Evolutionary conservation across 2,888 invertebrate species (phyloP), one percentile per base, ranked within the genome.

Genomic region (Temnothorax unifasciatus): DNA sequence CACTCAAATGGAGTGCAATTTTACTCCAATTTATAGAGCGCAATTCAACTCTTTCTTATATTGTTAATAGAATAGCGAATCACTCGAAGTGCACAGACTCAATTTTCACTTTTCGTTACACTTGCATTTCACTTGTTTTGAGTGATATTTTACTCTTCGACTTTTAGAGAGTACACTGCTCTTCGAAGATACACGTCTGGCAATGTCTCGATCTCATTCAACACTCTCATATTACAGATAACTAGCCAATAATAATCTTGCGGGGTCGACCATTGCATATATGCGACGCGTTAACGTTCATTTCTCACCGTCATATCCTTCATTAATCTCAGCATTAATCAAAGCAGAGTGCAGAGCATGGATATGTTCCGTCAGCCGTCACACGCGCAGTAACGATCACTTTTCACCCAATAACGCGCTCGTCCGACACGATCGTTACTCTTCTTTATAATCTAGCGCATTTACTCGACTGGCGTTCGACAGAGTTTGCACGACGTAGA

Each of bases 311-410:
- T 81, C 59, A 47, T 59, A 9, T 15, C 5, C 34, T 25, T 57
- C 59, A 47, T 71, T 59, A 73, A 73, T 73, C 79, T 57, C 21
- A 25, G 71, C 71, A 59, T 71, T 52, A 71, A 71, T 71, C 73
- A 81, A 81, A 73, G 25, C 38, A 15, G 47, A 41, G 38, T 21
- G 29, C 0, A 34, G 50, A 64, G 21, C 50, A 21, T 15, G 25
- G 47, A 25, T 18, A 25, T 15, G 50, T 63, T 50, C 50, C 38
- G 38, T 21, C 52, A 38, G 25, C 13, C 21, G 15, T 29, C 44
- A 44, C 21, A 18, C 71, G 71, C 73, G 13, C 47, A 47, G 73
- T 59, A 81, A 73, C 79, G 79, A 81, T 79, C 79, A 59, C 73
- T 81, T 81, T 73, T 59, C 79, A 81, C 59, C 44, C 38, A 59